Evolutionary conservation across 92 coral and sea anemone species (phyloP).

Genomic region (Zoanthus solanderi): DNA sequence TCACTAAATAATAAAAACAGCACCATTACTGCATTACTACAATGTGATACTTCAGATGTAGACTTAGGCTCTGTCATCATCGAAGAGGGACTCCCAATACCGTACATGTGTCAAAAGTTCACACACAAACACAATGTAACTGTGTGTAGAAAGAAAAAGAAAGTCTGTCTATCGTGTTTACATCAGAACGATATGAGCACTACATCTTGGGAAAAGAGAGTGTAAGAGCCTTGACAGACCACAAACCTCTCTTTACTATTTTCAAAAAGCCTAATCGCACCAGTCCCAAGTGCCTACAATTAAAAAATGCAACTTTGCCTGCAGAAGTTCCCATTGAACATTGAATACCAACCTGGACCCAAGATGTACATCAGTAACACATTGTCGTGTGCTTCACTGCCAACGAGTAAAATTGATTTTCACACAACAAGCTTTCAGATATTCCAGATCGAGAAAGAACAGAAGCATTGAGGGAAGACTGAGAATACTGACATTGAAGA

Average conservation of each 20-base stretch:
- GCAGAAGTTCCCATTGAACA: constrained; percentile 27
- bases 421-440: too few relatives aligned
- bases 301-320: not conserved
- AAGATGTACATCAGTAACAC: constrained; percentile 62
- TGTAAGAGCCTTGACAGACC: constrained; percentile 36
- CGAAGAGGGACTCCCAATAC: constrained; percentile 69
- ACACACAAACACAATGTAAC: not conserved
- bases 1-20: too few relatives aligned
- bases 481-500: too few relatives aligned
- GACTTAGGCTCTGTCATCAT: not conserved
- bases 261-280: constrained; percentile 58
- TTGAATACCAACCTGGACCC: constrained; percentile 55
- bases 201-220: constrained; percentile 25
- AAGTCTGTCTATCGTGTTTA: constrained; percentile 64
- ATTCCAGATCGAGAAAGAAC: too few relatives aligned
- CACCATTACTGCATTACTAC: too few relatives aligned
- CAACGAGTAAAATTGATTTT: too few relatives aligned
- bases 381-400: not conserved
- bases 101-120: constrained; percentile 56
- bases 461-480: too few relatives aligned
- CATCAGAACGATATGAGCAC: constrained; percentile 59
- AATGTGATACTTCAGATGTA: too few relatives aligned
- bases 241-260: constrained; percentile 55
- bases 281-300: constrained; percentile 60
- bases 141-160: constrained; percentile 59